These are phyloP conservation scores for Drosophila prosaltans DNA, from an alignment of 1,140 invertebrate species.

Conservation along the genomic window DNA sequence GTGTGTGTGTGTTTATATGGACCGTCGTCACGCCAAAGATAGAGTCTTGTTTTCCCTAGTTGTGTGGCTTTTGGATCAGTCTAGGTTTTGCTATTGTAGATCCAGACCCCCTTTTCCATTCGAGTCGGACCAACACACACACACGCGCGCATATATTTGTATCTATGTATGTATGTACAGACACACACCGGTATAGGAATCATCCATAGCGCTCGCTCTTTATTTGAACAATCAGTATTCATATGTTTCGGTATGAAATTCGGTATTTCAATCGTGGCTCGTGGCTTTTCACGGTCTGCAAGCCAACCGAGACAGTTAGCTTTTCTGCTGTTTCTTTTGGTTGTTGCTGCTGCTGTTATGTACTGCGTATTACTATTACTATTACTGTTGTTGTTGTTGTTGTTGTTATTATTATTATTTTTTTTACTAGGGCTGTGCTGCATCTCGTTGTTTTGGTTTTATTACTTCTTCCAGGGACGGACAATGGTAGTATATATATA, in stretches of 20 bases:
- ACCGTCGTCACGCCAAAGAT: slow-evolving; percentile 11
- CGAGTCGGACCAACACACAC: slow-evolving; percentile 2
- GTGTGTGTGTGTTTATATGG: slow-evolving; percentile 4
- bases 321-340: slow-evolving; percentile 77
- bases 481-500: neutral
- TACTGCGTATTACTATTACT: slow-evolving; percentile 22
- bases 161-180: neutral
- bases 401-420: slow-evolving; percentile 20
- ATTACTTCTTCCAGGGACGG: slow-evolving; percentile 9
- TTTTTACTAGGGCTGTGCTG: slow-evolving; percentile 28
- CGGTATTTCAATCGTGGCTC: slow-evolving; percentile 82
- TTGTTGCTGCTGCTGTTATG: slow-evolving; percentile 55
- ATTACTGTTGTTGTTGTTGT: slow-evolving; percentile 41
- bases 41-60: slow-evolving; percentile 6
- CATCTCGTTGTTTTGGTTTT: slow-evolving; percentile 22
- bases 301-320: slow-evolving; percentile 76
- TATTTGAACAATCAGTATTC: slow-evolving; percentile 74
- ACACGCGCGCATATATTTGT: slow-evolving; percentile 4
- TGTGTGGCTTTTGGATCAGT: slow-evolving; percentile 6
- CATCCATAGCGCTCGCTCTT: slow-evolving; percentile 59
- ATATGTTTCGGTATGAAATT: slow-evolving; percentile 80
- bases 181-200: slow-evolving; percentile 18
- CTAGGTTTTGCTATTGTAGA: slow-evolving; percentile 14
- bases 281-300: slow-evolving; percentile 81
- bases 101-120: slow-evolving; percentile 5